These are phyloP conservation scores for Lepidocyrtinus sp. DNA, from an alignment of 2,888 invertebrate species.

Conservation along the genomic window DNA sequence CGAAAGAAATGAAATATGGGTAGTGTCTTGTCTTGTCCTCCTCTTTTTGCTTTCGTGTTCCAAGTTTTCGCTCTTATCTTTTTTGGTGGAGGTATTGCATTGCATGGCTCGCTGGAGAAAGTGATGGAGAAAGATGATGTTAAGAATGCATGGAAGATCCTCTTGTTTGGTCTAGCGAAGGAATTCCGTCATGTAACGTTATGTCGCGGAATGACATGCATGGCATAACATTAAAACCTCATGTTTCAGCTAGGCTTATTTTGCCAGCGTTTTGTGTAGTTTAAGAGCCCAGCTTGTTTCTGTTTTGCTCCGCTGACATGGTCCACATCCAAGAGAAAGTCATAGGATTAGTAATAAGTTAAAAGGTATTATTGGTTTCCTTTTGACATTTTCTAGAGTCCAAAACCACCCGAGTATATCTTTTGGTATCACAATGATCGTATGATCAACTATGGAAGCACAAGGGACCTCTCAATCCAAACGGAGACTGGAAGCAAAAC, in stretches of 20 bases:
- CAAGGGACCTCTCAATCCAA: slow-evolving; percentile 76
- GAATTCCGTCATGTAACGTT: neutral
- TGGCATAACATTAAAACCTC: neutral
- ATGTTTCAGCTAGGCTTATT: neutral
- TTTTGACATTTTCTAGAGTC: slow-evolving; percentile 71
- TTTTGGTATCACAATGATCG: slow-evolving; percentile 74
- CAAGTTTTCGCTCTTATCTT: neutral
- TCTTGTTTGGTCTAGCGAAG: neutral
- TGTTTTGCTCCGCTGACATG: neutral
- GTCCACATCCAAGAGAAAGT: no score
- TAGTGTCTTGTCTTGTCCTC: slow-evolving; percentile 28
- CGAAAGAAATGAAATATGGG: slow-evolving; percentile 52
- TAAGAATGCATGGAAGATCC: neutral
- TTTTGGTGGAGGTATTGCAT: neutral
- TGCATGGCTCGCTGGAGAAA: neutral
- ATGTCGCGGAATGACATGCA: neutral
- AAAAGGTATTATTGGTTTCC: neutral
- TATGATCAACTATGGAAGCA: slow-evolving; percentile 74
- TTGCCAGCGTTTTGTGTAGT: neutral
- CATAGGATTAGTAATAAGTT: no score
- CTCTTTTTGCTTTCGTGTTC: neutral
- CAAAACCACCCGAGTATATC: slow-evolving; percentile 73
- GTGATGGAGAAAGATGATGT: neutral
- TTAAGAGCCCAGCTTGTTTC: neutral
- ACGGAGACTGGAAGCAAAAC: slow-evolving; percentile 88